A percentile compares a stretch with the other conserved stretches of the same genome.
Conservation (phyloP, 2,113 vertebrate species). For the Zapus hudsonius region DNA sequence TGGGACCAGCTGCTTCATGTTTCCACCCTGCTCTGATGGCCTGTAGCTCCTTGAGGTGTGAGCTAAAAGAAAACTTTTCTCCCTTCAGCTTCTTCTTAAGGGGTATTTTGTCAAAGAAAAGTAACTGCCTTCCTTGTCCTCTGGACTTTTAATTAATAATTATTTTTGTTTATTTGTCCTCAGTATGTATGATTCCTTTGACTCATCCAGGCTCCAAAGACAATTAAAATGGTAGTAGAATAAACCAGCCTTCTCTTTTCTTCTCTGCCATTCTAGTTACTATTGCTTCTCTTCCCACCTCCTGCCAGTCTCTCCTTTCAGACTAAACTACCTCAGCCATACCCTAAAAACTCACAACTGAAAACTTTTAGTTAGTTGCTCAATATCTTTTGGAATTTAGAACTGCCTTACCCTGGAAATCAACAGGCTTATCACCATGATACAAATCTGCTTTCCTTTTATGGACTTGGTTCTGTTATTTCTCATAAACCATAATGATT, state of each 20-base stretch:
- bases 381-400: background rate
- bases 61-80: too few relatives aligned
- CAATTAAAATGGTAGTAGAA: too few relatives aligned
- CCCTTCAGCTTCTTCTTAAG: too few relatives aligned
- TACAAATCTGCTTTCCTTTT: background rate
- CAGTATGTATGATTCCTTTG: background rate
- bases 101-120: too few relatives aligned
- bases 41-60: too few relatives aligned
- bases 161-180: background rate
- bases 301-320: background rate
- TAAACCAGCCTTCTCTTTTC: background rate
- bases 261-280: background rate
- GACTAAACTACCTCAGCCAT: background rate
- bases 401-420: background rate
- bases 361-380: background rate
- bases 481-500: background rate
- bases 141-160: background rate
- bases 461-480: background rate
- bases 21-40: too few relatives aligned
- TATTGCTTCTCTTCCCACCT: background rate
- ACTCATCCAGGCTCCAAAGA: background rate
- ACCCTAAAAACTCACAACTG: background rate
- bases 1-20: too few relatives aligned
- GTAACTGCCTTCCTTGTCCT: background rate
- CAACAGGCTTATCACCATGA: background rate